Evolutionary conservation across 2,113 vertebrate species (phyloP).

Genomic region (Leptobrachium leishanense): DNA sequence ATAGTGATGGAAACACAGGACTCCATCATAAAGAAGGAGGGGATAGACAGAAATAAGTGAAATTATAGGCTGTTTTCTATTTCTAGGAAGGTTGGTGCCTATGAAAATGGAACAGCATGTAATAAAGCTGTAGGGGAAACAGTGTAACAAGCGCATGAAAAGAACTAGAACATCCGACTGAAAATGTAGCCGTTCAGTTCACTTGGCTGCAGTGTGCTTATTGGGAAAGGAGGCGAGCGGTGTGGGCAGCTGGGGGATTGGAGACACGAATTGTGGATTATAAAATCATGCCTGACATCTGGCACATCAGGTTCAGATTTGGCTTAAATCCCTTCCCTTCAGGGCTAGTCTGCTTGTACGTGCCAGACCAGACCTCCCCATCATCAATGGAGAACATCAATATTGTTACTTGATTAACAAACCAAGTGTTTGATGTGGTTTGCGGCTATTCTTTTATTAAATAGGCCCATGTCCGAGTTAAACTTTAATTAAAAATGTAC

Average conservation of each 20-base stretch:
- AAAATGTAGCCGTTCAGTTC: background rate
- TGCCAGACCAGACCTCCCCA: conserved; percentile 10
- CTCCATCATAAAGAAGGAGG: too few species aligned
- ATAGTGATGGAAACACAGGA: too few species aligned
- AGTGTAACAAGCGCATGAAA: background rate
- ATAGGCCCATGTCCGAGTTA: too few species aligned
- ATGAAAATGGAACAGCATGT: too few species aligned
- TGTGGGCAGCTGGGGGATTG: background rate
- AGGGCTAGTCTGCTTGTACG: conserved; percentile 27
- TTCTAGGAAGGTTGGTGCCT: too few species aligned
- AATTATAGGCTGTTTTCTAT: too few species aligned
- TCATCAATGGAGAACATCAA: background rate
- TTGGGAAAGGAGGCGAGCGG: background rate
- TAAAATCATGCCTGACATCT: conserved; percentile 8
- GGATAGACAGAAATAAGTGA: too few species aligned
- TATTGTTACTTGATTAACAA: too few species aligned
- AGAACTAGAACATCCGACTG: background rate
- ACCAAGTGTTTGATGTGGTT: too few species aligned
- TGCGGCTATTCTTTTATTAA: too few species aligned
- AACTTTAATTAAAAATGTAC: too few species aligned
- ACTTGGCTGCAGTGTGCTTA: background rate
- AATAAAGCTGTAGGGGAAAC: background rate
- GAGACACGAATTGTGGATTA: background rate
- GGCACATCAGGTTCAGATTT: conserved; percentile 3
- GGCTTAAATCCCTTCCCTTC: conserved; percentile 8